Conservation (phyloP, 2,888 invertebrate genomes). For the Isoperla grammatica region DNA sequence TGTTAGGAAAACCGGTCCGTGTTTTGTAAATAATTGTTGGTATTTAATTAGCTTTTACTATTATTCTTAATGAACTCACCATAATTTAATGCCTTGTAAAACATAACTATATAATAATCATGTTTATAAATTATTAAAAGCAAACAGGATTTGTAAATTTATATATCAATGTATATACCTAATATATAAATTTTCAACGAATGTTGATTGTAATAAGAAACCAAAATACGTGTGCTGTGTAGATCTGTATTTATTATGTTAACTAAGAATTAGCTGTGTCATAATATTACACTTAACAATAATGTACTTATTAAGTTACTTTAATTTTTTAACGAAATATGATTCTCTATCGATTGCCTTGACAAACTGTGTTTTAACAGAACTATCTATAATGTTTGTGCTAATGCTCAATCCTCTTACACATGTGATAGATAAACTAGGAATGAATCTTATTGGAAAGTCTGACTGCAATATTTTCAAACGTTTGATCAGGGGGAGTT, state of each 20-base stretch:
- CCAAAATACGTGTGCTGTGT: too few species aligned
- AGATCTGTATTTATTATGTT: too few species aligned
- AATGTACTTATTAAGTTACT: not conserved
- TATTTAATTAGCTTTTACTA: slow-evolving; percentile 2
- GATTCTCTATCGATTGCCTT: slow-evolving; percentile 23
- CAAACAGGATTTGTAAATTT: too few species aligned
- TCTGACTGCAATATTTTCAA: slow-evolving; percentile 9
- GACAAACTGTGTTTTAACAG: slow-evolving; percentile 20
- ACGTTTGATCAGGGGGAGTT: too few species aligned
- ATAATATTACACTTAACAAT: too few species aligned
- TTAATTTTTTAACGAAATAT: slow-evolving; percentile 16
- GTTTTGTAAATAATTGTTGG: slow-evolving; percentile 13
- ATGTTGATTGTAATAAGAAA: too few species aligned
- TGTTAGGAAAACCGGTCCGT: not conserved
- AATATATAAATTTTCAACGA: too few species aligned
- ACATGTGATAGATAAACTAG: slow-evolving; percentile 23
- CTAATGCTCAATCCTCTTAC: slow-evolving; percentile 24
- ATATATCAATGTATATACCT: too few species aligned
- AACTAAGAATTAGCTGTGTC: too few species aligned
- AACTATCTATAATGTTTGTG: slow-evolving; percentile 13
- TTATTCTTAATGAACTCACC: slow-evolving; percentile 11
- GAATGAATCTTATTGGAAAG: slow-evolving; percentile 14
- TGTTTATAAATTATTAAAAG: slow-evolving; percentile 1
- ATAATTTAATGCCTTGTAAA: slow-evolving; percentile 25
- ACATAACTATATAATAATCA: slow-evolving; percentile 13